Evolutionary conservation across 2,797 vertebrate species (phyloP).

Genomic region (Vireo griseus): DNA sequence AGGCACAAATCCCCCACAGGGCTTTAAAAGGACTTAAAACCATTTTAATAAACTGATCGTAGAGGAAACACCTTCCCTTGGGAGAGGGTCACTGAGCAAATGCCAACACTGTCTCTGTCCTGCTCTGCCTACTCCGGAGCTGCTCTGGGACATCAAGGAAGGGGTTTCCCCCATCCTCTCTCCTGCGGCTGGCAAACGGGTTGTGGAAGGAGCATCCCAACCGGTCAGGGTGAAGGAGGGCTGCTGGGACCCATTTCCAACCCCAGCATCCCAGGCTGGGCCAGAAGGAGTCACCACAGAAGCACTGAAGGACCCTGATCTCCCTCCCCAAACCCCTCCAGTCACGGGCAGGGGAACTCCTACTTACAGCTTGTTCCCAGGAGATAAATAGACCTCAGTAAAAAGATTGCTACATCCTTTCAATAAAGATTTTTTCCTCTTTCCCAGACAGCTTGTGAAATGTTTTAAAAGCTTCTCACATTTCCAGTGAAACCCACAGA

Average conservation of each 20-base stretch:
- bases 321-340: not conserved
- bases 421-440: conserved; percentile 80
- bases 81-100: not conserved
- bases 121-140: not conserved
- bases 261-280: not conserved
- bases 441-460: conserved; percentile 81
- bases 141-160: not conserved
- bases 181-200: rapidly evolving
- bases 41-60: conserved; percentile 48
- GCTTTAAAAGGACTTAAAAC: conserved; percentile 47
- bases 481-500: conserved; percentile 79
- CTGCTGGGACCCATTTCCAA: not conserved
- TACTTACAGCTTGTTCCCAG: conserved; percentile 73
- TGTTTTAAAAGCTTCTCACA: conserved; percentile 81
- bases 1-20: conserved; percentile 34
- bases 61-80: not conserved
- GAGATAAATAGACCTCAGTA: conserved; percentile 79
- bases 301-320: not conserved
- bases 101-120: not conserved
- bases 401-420: conserved; percentile 81
- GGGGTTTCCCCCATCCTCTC: not conserved
- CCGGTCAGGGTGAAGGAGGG: not conserved
- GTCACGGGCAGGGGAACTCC: conserved; percentile 68
- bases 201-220: rapidly evolving
- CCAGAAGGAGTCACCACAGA: not conserved